Evolutionary conservation across 2,113 vertebrate genomes (phyloP), one percentile per base, ranked within the genome.

Genomic region (Pionites leucogaster): DNA sequence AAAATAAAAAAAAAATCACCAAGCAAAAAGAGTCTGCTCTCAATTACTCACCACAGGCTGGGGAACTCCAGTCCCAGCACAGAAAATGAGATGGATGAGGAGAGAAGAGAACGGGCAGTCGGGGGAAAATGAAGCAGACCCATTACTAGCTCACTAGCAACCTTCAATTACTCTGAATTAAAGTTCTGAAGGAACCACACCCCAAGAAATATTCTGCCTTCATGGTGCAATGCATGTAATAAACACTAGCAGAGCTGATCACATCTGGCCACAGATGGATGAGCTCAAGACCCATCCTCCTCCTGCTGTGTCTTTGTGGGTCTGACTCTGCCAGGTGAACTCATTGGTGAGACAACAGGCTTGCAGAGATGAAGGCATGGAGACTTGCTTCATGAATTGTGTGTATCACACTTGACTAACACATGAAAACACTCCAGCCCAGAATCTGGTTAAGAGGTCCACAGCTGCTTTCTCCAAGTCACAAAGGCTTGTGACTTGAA

Each of bases 161-260:
- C 71, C 53, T 63, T 77, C 68, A 94, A 86, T 95, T 95, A 93
- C 12, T n/a, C 39, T 25, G 46, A 27, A 93, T 93, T 96, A 82
- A 88, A 90, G 20, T 60, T 75, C 62, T 52, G 33, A 69, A 93
- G 55, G 82, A 91, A 76, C 88, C 94, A 95, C 95, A 90, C 92
- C 93, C 87, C 63, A 70, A 35, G 33, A 90, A 94, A 75, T 9
- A 60, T 4, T 63, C 46, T 35, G 29, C 41, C 57, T 69, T 55
- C 57, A 46, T 65, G 57, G 87, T 74, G 93, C 67, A 95, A 92
- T 1, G 2, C 70, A 46, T 37, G 42, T 67, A 85, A 91, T 64
- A 55, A 96, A 82, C 55, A 55, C 63, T 27, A 60, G 46, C 35
- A 67, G 37, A 53, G n/a, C 19, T 18, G 63, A 92, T 86, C 17